Base-by-base conservation (phyloP, 2,797 vertebrate genomes). In the Pantherophis vulpinus region DNA sequence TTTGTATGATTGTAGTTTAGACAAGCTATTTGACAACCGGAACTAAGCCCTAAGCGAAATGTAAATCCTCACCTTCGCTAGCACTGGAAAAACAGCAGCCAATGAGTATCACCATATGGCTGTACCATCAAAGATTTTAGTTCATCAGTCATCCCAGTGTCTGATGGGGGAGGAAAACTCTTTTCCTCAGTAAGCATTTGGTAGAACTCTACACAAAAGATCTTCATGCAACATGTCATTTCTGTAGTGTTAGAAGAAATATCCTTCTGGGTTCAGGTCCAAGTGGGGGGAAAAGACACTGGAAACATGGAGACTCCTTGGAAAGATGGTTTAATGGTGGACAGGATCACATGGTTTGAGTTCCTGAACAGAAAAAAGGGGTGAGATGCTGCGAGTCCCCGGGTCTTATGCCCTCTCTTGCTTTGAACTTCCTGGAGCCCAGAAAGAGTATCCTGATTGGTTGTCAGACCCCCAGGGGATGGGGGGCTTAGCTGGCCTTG, bases 121-220 rank as follows among this genome's bases (percentile, higher is more conserved):
- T 74, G 11, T 55, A 32, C 20, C 12, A 4, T 23, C 63, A 56
- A 27, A 32, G 47, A 4, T 18, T 51, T 20, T 23, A 20, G 9
- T n/a, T 70, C 47, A 42, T 79, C 74, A 23, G 74, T 79, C 74
- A 11, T 23, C 18, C 8, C 16, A 23, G 8, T 42, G 1, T 10
- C 20, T 23, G 32, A 4, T 7, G 1, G 18, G 2, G 3, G 8
- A 0, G 0, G 18, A 8, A 18, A 79, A 2, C 0, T 7, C n/a
- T 8, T n/a, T n/a, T 61, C 3, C n/a, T n/a, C 10, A 42, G 20
- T 20, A 3, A 8, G 87, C 5, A n/a, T 51, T 51, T 29, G 8
- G 14, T 29, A 66, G 51, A 54, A 59, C 51, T n/a, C 29, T 20
- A 14, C 47, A 8, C 63, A 70, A 74, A 55, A 74, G 23, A 56